phyloP scores from a whole-genome alignment of 2,113 vertebrate species.

The Notiomystis cincta region DNA sequence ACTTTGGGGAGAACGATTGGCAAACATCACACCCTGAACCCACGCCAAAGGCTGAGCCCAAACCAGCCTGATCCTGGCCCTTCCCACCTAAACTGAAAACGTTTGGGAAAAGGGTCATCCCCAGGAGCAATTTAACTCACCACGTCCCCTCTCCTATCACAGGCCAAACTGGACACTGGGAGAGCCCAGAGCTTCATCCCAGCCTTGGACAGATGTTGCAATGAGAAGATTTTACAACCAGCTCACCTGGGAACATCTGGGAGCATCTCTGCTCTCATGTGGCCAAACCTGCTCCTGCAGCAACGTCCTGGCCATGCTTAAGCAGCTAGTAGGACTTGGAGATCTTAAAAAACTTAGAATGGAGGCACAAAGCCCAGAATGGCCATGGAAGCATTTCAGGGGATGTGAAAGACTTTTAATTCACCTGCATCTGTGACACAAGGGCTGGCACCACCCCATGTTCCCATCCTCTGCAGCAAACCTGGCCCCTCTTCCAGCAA shows the following conservation, averaged over 20 bases:
- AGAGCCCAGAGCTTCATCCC: not conserved
- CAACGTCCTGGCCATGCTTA: fast-evolving
- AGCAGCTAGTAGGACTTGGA: not conserved
- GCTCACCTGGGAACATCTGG: not conserved
- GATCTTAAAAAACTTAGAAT: not conserved
- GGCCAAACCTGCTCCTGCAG: not conserved
- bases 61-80: fast-evolving
- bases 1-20: not conserved
- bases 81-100: not conserved
- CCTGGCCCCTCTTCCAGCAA: not conserved
- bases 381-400: not conserved
- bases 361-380: not conserved
- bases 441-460: not conserved
- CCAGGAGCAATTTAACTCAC: not conserved
- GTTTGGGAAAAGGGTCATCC: not conserved
- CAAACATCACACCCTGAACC: not conserved
- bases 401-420: not conserved
- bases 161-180: not conserved
- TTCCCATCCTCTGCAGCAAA: not conserved
- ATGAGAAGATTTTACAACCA: not conserved
- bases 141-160: fast-evolving
- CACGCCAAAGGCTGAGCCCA: not conserved
- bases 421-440: fast-evolving
- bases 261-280: not conserved
- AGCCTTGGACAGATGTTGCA: not conserved